Conservation (phyloP, 2,888 invertebrate species). For the Galerucella nymphaeae region DNA sequence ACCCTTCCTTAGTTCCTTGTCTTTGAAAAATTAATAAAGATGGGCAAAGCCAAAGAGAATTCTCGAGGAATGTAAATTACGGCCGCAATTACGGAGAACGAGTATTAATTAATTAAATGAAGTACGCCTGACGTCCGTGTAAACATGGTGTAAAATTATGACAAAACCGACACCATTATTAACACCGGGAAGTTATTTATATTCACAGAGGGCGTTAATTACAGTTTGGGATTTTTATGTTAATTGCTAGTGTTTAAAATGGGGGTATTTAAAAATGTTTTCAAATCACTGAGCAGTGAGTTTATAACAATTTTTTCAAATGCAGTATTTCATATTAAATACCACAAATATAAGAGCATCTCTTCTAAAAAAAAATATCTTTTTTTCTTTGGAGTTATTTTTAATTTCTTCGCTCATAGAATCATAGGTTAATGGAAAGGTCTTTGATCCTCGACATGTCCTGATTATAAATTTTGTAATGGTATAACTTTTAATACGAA, state of each 20-base stretch:
- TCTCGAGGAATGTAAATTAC: constrained; percentile 57
- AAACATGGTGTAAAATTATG: constrained; percentile 62
- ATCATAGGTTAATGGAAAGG: too few relatives aligned
- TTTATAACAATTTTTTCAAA: too few relatives aligned
- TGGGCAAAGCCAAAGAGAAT: constrained; percentile 51
- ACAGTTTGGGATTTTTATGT: constrained; percentile 6
- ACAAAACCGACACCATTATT: constrained; percentile 58
- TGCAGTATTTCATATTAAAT: too few relatives aligned
- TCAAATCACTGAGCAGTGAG: too few relatives aligned
- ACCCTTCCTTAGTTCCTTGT: constrained; percentile 33
- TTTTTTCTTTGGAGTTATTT: too few relatives aligned
- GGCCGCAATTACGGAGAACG: constrained; percentile 60
- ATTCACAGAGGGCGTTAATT: constrained; percentile 20
- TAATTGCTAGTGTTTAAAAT: not conserved
- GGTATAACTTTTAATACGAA: too few relatives aligned
- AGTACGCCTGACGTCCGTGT: constrained; percentile 51
- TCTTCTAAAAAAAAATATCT: too few relatives aligned
- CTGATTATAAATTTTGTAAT: too few relatives aligned
- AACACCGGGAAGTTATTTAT: constrained; percentile 56
- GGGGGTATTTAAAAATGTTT: too few relatives aligned
- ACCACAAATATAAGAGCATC: too few relatives aligned
- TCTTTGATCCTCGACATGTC: too few relatives aligned
- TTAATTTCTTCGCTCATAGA: too few relatives aligned
- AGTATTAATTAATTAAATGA: constrained; percentile 62
- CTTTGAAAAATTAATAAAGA: constrained; percentile 55